phyloP scores from a whole-genome alignment of 2,113 vertebrate genomes.

The Pterophyllum scalare region DNA sequence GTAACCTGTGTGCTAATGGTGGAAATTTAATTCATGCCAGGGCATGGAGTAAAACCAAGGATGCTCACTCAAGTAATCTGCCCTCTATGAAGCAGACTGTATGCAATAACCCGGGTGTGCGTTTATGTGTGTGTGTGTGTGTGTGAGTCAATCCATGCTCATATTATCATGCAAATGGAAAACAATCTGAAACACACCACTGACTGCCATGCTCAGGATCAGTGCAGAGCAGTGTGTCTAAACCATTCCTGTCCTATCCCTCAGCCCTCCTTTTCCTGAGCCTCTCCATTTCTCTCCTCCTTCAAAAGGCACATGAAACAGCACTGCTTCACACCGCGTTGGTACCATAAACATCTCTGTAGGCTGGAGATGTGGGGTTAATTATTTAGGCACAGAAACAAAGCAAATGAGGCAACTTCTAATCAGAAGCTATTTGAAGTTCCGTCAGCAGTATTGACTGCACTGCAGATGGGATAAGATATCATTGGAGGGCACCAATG shows the following conservation, averaged over 20 bases:
- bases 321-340: not conserved
- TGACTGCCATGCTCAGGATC: slow-evolving; percentile 68
- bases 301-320: slow-evolving; percentile 43
- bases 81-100: slow-evolving; percentile 53
- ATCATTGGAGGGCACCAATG: slow-evolving; percentile 71
- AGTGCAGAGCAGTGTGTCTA: slow-evolving; percentile 67
- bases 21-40: slow-evolving; percentile 62
- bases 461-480: slow-evolving; percentile 70
- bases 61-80: slow-evolving; percentile 65
- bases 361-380: slow-evolving; percentile 56
- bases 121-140: slow-evolving; percentile 11
- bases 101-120: slow-evolving; percentile 57
- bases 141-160: slow-evolving; percentile 48
- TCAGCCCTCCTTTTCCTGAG: slow-evolving; percentile 29
- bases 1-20: slow-evolving; percentile 61
- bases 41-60: slow-evolving; percentile 54
- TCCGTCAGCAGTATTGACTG: slow-evolving; percentile 76
- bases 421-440: slow-evolving; percentile 69
- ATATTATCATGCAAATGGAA: slow-evolving; percentile 78
- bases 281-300: slow-evolving; percentile 30
- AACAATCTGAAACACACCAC: slow-evolving; percentile 72
- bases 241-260: slow-evolving; percentile 49
- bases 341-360: slow-evolving; percentile 22
- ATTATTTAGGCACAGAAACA: slow-evolving; percentile 74
- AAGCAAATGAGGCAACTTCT: slow-evolving; percentile 76